A percentile compares a stretch with the other conserved stretches of the same genome.
Evolutionary conservation across 2,888 invertebrate species (phyloP).

Genomic region (Drosophila mettleri): DNA sequence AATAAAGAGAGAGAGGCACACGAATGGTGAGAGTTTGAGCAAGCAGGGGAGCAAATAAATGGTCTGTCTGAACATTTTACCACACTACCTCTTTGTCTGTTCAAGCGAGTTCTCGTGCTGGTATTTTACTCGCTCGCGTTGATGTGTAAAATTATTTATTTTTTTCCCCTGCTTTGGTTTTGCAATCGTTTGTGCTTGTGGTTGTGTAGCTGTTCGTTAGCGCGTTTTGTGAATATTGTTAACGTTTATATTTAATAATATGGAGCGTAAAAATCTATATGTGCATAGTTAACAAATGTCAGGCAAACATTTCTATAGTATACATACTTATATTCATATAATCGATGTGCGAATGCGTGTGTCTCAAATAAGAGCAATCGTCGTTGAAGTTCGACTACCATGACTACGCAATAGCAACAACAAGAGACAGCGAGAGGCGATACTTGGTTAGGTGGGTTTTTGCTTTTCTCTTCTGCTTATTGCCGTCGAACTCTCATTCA

Average conservation of each 20-base stretch:
- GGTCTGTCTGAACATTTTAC: slow-evolving; percentile 64
- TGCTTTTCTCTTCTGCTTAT: slow-evolving; percentile 54
- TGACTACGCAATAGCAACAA: slow-evolving; percentile 80
- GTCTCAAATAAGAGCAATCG: slow-evolving; percentile 65
- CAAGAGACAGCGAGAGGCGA: slow-evolving; percentile 58
- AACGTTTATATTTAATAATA: slow-evolving; percentile 26
- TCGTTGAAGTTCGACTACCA: slow-evolving; percentile 69
- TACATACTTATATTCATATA: slow-evolving; percentile 79
- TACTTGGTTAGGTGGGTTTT: slow-evolving; percentile 54
- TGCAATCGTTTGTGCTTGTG: slow-evolving; percentile 36
- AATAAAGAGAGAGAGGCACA: slow-evolving; percentile 25
- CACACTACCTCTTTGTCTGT: slow-evolving; percentile 75
- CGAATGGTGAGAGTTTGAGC: slow-evolving; percentile 49
- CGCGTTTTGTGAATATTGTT: slow-evolving; percentile 40
- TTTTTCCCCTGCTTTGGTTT: slow-evolving; percentile 52
- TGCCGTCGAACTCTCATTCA: slow-evolving; percentile 30
- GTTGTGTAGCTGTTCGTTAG: slow-evolving; percentile 22
- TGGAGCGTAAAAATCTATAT: slow-evolving; percentile 34
- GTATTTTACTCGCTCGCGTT: slow-evolving; percentile 56
- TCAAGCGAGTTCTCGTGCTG: slow-evolving; percentile 66
- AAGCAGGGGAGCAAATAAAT: slow-evolving; percentile 52
- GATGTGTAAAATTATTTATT: slow-evolving; percentile 71
- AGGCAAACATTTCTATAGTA: slow-evolving; percentile 63
- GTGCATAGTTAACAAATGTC: slow-evolving; percentile 45
- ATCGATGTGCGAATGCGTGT: slow-evolving; percentile 63